Percentiles rank a stretch among this genome's conserved stretches.
These are phyloP conservation scores for Polyodon spathula DNA, from an alignment of 2,113 vertebrate species.

Conservation along the genomic window DNA sequence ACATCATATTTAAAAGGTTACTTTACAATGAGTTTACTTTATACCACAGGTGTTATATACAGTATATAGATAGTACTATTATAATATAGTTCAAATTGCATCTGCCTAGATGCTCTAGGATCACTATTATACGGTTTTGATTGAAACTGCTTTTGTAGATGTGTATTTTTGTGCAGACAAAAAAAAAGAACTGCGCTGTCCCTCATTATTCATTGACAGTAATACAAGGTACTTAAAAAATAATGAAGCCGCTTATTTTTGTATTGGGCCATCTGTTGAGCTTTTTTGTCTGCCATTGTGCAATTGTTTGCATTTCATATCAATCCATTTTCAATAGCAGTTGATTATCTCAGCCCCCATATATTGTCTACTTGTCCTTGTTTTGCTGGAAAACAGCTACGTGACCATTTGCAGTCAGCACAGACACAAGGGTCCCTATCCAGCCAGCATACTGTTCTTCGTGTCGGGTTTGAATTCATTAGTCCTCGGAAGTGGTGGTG, in stretches of 20 bases:
- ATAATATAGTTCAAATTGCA: too few relatives aligned
- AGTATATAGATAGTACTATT: too few relatives aligned
- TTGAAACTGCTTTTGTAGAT: too few relatives aligned
- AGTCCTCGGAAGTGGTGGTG: conserved; percentile 50
- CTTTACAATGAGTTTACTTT: too few relatives aligned
- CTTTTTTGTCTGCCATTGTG: conserved; percentile 78
- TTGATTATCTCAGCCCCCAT: conserved; percentile 67
- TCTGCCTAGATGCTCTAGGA: too few relatives aligned
- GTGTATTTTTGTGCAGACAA: too few relatives aligned
- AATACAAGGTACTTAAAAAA: conserved; percentile 77
- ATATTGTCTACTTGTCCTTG: conserved; percentile 73
- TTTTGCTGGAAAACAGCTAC: conserved; percentile 59
- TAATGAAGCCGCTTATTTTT: conserved; percentile 78
- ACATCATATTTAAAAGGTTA: too few relatives aligned
- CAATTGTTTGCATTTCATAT: conserved; percentile 78
- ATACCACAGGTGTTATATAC: too few relatives aligned
- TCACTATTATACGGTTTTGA: not conserved
- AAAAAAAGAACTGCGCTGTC: conserved; percentile 60
- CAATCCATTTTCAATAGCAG: conserved; percentile 70
- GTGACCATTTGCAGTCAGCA: conserved; percentile 83
- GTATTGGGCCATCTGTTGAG: conserved; percentile 75
- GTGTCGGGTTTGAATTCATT: conserved; percentile 63
- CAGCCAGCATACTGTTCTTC: conserved; percentile 47
- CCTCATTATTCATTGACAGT: conserved; percentile 80
- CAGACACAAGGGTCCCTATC: conserved; percentile 62